Percentiles rank a stretch among this genome's conserved stretches.
phyloP scores from a whole-genome alignment of 2,113 vertebrate species.

The Mesocricetus auratus region DNA sequence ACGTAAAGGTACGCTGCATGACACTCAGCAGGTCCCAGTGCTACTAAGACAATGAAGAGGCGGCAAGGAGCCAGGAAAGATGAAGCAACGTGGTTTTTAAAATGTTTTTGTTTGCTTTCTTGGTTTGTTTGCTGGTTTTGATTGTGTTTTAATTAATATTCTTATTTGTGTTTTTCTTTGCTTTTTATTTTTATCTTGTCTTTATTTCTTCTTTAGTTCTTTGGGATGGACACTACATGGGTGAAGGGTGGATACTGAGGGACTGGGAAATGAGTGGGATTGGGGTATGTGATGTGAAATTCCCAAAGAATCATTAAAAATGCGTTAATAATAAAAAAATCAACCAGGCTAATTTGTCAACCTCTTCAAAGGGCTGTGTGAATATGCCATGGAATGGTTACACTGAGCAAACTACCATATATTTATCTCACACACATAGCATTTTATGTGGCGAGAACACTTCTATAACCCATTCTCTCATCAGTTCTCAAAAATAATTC shows the following conservation, averaged over 20 bases:
- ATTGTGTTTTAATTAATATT: background rate
- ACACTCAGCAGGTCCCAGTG: background rate
- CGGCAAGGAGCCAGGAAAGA: background rate
- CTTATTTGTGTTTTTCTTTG: background rate
- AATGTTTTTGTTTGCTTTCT: background rate
- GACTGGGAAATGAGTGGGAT: background rate
- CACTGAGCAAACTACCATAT: background rate
- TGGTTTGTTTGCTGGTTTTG: no score
- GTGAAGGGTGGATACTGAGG: background rate
- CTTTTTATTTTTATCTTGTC: background rate
- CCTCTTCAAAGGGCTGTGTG: background rate
- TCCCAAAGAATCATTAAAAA: background rate
- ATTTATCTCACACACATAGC: background rate
- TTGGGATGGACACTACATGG: background rate
- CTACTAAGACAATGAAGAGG: background rate
- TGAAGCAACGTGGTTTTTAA: no score
- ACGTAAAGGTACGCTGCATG: background rate
- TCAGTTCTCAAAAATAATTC: background rate
- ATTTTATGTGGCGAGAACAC: background rate
- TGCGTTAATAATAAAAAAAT: background rate
- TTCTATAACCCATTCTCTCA: background rate
- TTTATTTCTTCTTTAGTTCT: background rate
- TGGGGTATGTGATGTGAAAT: background rate
- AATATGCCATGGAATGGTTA: background rate
- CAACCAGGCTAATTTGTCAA: background rate